These are phyloP conservation scores for Agelastica alni DNA, from an alignment of 2,888 invertebrate genomes.

Conservation along the genomic window DNA sequence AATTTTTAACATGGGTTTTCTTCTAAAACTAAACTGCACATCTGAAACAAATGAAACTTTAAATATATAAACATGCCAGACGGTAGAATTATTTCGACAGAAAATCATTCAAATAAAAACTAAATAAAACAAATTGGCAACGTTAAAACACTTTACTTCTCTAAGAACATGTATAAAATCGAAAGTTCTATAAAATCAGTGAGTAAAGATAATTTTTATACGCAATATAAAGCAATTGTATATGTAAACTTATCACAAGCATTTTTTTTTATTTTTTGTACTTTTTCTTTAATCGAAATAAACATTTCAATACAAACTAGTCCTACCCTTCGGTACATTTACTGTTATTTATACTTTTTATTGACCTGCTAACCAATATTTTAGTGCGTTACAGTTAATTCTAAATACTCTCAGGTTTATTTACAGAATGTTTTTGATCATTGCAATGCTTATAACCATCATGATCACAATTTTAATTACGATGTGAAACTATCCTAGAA, in stretches of 20 bases:
- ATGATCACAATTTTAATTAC: too few species aligned
- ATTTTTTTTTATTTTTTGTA: slow-evolving; percentile 23
- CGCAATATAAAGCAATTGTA: slow-evolving; percentile 25
- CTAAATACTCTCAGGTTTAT: too few species aligned
- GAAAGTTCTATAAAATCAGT: slow-evolving; percentile 33
- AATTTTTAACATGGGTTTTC: too few species aligned
- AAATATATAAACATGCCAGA: too few species aligned
- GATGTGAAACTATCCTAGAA: too few species aligned
- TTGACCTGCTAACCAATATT: background rate
- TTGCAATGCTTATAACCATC: too few species aligned
- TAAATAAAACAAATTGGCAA: too few species aligned
- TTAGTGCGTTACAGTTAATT: too few species aligned
- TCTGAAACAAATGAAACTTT: too few species aligned
- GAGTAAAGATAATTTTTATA: slow-evolving; percentile 23
- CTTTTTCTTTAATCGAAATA: slow-evolving; percentile 22
- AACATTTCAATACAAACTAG: slow-evolving; percentile 21
- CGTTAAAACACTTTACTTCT: slow-evolving; percentile 16
- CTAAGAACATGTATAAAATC: slow-evolving; percentile 33
- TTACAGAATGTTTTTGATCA: background rate
- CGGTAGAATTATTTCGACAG: too few species aligned
- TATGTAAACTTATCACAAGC: slow-evolving; percentile 30
- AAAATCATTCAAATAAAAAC: too few species aligned
- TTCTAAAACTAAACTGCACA: too few species aligned
- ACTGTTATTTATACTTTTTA: background rate
- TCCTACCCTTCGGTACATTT: slow-evolving; percentile 11